Percentiles rank a stretch among this genome's conserved stretches.
These are phyloP conservation scores for Masticophis lateralis DNA, from an alignment of 2,797 vertebrate species.

Conservation along the genomic window DNA sequence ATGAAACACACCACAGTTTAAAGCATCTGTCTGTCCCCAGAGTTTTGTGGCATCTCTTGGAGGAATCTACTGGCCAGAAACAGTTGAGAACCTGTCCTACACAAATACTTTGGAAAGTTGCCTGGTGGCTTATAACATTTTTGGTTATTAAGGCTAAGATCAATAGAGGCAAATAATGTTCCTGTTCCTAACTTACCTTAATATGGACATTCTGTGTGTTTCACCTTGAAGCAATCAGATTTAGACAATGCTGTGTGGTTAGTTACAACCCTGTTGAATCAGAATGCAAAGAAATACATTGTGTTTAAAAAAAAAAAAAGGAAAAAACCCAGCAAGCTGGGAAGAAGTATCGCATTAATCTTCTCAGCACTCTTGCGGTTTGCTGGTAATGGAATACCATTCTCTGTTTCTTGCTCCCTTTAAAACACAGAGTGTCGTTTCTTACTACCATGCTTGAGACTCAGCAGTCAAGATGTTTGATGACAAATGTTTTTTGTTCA, in stretches of 20 bases:
- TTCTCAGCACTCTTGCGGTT: slow-evolving; percentile 51
- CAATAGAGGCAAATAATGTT: slow-evolving; percentile 59
- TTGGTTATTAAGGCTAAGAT: slow-evolving; percentile 57
- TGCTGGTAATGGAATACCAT: slow-evolving; percentile 57
- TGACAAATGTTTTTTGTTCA: slow-evolving; percentile 40
- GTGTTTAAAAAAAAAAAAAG: slow-evolving; percentile 7
- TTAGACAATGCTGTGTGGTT: slow-evolving; percentile 43
- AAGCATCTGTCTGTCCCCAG: background rate
- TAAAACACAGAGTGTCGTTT: slow-evolving; percentile 37
- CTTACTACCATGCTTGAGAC: slow-evolving; percentile 34
- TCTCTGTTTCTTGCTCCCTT: slow-evolving; percentile 26
- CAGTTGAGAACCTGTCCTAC: slow-evolving; percentile 40
- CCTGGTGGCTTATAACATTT: slow-evolving; percentile 55
- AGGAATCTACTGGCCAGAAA: slow-evolving; percentile 28
- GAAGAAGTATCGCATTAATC: slow-evolving; percentile 65
- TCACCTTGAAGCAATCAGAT: slow-evolving; percentile 50
- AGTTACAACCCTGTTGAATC: slow-evolving; percentile 53
- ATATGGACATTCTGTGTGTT: slow-evolving; percentile 50
- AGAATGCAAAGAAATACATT: slow-evolving; percentile 56
- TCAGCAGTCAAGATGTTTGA: slow-evolving; percentile 33
- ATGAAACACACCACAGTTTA: background rate
- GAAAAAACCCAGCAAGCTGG: slow-evolving; percentile 21
- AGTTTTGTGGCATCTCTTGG: slow-evolving; percentile 2
- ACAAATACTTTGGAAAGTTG: slow-evolving; percentile 48
- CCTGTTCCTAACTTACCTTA: slow-evolving; percentile 43